A percentile compares a stretch with the other conserved stretches of the same genome.
phyloP scores from a whole-genome alignment of 2,113 vertebrate genomes.

The cat (Felis catus) region DNA sequence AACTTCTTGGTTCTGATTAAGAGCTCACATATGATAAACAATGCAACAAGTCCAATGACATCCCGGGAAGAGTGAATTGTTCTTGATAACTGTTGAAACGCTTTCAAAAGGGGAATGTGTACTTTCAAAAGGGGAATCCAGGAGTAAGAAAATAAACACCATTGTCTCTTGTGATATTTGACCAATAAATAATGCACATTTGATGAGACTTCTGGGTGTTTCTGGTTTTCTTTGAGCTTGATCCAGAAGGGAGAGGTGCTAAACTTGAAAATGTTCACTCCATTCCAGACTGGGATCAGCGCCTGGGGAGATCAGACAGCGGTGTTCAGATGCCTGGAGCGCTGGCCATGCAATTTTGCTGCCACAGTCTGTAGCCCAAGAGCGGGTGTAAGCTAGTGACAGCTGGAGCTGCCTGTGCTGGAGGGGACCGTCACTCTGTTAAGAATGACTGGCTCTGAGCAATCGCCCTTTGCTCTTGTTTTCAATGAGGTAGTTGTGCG shows the following conservation, averaged over 20 bases:
- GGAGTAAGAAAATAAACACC: constrained; percentile 17
- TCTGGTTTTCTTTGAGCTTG: constrained; percentile 27
- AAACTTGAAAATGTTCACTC: not conserved
- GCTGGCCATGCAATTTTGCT: not conserved
- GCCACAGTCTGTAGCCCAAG: not conserved
- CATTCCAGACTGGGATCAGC: not conserved
- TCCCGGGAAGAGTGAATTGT: not conserved
- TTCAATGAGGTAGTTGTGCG: not conserved
- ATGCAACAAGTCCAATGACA: not conserved
- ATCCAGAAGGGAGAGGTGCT: not conserved
- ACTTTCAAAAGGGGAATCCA: not conserved
- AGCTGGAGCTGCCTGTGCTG: not conserved
- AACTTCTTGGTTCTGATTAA: not conserved
- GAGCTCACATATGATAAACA: not conserved
- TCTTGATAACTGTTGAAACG: not conserved
- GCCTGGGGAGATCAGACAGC: not conserved
- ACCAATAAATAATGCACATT: constrained; percentile 38
- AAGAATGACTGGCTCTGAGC: not conserved
- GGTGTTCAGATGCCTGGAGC: not conserved
- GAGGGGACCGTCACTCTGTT: not conserved
- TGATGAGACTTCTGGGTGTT: not conserved
- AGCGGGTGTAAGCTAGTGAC: not conserved
- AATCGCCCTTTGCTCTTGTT: not conserved
- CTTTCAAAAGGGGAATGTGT: not conserved
- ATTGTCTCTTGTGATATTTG: not conserved